Percentiles rank a stretch among this genome's conserved stretches.
Evolutionary conservation across 2,113 vertebrate species (phyloP).

Genomic region (Nothoprocta pentlandii): DNA sequence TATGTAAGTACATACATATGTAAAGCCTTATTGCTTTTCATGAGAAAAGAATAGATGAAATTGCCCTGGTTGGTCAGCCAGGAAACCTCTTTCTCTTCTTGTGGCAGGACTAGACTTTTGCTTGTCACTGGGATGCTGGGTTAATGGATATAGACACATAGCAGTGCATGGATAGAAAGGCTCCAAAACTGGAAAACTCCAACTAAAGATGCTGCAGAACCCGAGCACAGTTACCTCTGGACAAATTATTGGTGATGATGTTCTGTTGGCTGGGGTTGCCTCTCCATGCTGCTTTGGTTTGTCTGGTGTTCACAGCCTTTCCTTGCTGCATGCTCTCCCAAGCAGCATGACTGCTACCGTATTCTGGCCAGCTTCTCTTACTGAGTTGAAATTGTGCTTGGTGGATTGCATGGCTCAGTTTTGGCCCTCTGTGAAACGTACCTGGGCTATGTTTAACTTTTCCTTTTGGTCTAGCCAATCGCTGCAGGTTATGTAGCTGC

Average conservation of each 20-base stretch:
- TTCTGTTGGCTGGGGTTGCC: neutral
- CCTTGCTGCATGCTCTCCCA: neutral
- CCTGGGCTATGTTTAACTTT: neutral
- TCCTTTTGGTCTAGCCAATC: neutral
- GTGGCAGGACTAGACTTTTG: neutral
- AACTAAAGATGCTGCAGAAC: neutral
- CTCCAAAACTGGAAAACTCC: neutral
- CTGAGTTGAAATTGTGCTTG: neutral
- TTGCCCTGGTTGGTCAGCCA: neutral
- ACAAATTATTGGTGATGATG: neutral
- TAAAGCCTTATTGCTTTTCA: neutral
- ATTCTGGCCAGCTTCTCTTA: neutral
- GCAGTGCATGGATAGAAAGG: rapidly evolving
- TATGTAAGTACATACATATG: neutral
- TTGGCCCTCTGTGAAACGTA: neutral
- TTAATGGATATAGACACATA: neutral
- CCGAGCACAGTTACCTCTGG: too few species aligned
- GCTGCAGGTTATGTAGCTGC: neutral
- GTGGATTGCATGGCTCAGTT: rapidly evolving
- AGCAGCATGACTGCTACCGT: rapidly evolving
- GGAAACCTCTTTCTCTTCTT: neutral
- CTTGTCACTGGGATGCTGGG: neutral
- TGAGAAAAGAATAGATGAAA: neutral
- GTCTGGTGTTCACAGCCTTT: neutral
- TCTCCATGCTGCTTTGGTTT: neutral